Base-by-base conservation (phyloP, 1,140 invertebrate species). In the Hirudo medicinalis region DNA sequence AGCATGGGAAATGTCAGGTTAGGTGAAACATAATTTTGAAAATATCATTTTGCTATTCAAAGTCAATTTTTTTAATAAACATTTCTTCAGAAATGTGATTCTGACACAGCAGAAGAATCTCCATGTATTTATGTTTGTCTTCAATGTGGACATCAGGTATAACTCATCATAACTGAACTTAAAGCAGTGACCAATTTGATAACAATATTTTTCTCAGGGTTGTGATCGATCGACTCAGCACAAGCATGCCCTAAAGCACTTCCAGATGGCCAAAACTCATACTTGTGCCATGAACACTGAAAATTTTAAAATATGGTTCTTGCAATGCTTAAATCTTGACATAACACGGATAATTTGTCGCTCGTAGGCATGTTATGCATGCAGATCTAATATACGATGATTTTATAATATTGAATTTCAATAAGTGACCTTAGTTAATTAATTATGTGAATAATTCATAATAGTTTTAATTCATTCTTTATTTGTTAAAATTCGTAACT, bases 221-320 rank as follows among this genome's bases (percentile, higher is more conserved):
- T 93, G 91, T 82, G 89, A 89, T 53, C 84, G 87, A 71, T 83
- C 85, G 15, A 83, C 86, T 15, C 85, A 86, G 76, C 83, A 80
- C 29, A 78, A 87, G 74, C 91, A 94, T 82, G 89, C 90, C 1
- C 76, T 90, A 17, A 83, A 87, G 67, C 91, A 94, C 81, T 89
- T 85, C 78, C 82, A 88, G 76, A 89, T 85, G 1, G 87, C 89
- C 4, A 87, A 86, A 74, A 91, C 89, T 13, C 89, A 89, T 76
- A 2, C 11, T 1, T 63, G 57, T 63, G 57, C 57, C 9, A 32
- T 63, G 22, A 22, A 63, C 29, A 25, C 22, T 63, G 57, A 63
- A 22, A 63, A 32, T 15, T 32, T 63, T 32, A 22, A 63, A 63
- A 32, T 63, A 22, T 63, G 57, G 57, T 63, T 36, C 22, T 25